phyloP scores from a whole-genome alignment of 2,797 vertebrate genomes.

The Ceryle rudis region DNA sequence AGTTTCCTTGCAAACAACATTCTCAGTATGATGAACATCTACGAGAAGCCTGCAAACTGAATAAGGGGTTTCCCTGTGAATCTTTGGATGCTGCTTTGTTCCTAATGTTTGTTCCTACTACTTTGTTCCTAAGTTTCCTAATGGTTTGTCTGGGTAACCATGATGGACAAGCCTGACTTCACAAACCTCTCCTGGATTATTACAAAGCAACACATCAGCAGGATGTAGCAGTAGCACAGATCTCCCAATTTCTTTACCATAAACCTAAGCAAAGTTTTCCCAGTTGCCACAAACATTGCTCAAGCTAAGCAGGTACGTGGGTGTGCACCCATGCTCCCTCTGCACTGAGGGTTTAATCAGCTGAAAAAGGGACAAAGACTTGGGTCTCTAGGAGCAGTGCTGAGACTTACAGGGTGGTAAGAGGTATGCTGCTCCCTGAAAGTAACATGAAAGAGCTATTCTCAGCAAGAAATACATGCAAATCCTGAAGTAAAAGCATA shows the following conservation, averaged over 20 bases:
- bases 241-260: not conserved
- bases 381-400: not conserved
- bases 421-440: not conserved
- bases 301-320: not conserved
- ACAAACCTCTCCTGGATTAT: not conserved
- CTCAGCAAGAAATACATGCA: not conserved
- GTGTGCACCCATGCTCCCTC: not conserved
- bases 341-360: not conserved
- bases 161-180: not conserved
- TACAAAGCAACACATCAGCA: not conserved
- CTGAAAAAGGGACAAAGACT: not conserved
- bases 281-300: not conserved
- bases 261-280: not conserved
- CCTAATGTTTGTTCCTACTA: not conserved
- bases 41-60: not conserved
- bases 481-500: not conserved
- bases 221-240: not conserved
- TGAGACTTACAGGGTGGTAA: not conserved
- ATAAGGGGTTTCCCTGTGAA: not conserved
- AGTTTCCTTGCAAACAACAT: not conserved
- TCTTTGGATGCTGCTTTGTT: not conserved
- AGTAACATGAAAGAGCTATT: not conserved
- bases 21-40: not conserved
- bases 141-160: not conserved
- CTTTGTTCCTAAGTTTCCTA: not conserved